Percentiles rank a stretch among this genome's conserved stretches.
These are phyloP conservation scores for Neria commutata DNA, from an alignment of 2,888 invertebrate genomes.

Conservation along the genomic window DNA sequence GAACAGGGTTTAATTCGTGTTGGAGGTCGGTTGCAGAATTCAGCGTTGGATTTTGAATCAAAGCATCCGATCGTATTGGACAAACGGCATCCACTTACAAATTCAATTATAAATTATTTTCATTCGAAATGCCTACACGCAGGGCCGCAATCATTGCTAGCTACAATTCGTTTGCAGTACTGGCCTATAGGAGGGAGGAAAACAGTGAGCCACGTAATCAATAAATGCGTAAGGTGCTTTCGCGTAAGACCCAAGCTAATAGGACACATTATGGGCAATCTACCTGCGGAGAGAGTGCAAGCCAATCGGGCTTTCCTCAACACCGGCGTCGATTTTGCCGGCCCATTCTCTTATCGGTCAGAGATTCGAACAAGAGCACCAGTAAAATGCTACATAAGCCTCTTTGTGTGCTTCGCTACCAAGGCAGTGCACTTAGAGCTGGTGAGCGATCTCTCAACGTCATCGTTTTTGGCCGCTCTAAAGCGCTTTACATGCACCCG, in stretches of 20 bases:
- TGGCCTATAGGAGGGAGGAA: no score
- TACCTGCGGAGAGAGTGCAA: conserved; percentile 17
- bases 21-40: no score
- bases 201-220: neutral
- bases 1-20: no score
- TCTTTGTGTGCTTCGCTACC: conserved; percentile 22
- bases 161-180: no score
- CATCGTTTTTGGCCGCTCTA: conserved; percentile 20
- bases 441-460: conserved; percentile 16
- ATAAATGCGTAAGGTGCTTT: conserved; percentile 22
- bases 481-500: conserved; percentile 10
- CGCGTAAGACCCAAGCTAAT: conserved; percentile 9
- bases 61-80: no score
- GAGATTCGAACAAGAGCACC: conserved; percentile 8
- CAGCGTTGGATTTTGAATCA: no score
- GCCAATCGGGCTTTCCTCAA: conserved; percentile 19
- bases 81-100: no score
- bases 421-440: conserved; percentile 20
- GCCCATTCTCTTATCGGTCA: conserved; percentile 5
- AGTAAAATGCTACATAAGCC: conserved; percentile 13
- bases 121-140: no score
- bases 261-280: conserved; percentile 22
- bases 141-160: no score
- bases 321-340: conserved; percentile 15
- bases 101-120: no score